A percentile compares a stretch with the other conserved stretches of the same genome.
Evolutionary conservation across 2,888 invertebrate genomes (phyloP).

Genomic region (Nomada fucata): DNA sequence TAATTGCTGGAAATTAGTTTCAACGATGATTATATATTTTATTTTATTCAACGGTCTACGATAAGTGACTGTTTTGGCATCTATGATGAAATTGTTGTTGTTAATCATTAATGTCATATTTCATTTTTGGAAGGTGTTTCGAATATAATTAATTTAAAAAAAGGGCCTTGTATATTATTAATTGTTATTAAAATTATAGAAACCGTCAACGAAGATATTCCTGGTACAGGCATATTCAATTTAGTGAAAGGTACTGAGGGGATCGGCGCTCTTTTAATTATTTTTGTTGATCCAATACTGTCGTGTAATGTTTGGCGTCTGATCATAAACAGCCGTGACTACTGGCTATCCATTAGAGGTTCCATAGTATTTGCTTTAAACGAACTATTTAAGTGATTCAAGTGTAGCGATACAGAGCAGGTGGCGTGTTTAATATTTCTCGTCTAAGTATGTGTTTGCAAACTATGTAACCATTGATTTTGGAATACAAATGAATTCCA

Average conservation of each 20-base stretch:
- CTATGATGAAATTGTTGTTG: too few relatives aligned
- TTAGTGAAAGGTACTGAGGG: constrained; percentile 24
- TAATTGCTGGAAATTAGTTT: too few relatives aligned
- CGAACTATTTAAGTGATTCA: constrained; percentile 15
- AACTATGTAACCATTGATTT: not conserved
- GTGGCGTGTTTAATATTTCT: not conserved
- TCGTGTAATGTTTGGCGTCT: constrained; percentile 25
- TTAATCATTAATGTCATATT: too few relatives aligned
- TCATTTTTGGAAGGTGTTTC: too few relatives aligned
- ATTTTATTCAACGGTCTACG: too few relatives aligned
- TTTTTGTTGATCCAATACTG: constrained; percentile 43
- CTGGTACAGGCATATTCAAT: not conserved
- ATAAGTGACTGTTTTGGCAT: too few relatives aligned
- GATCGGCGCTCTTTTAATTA: constrained; percentile 31
- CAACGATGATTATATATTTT: too few relatives aligned
- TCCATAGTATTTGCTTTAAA: constrained; percentile 24
- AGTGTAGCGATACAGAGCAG: not conserved
- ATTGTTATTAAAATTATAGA: not conserved
- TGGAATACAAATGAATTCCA: not conserved
- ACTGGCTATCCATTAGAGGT: constrained; percentile 24
- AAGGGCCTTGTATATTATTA: too few relatives aligned
- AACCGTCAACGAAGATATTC: not conserved
- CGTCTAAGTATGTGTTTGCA: not conserved
- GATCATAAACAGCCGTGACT: constrained; percentile 42
- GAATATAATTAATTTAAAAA: too few relatives aligned